Evolutionary conservation across 2,113 vertebrate genomes (phyloP), one percentile per base, ranked within the genome.

Genomic region (Arenaria interpres): DNA sequence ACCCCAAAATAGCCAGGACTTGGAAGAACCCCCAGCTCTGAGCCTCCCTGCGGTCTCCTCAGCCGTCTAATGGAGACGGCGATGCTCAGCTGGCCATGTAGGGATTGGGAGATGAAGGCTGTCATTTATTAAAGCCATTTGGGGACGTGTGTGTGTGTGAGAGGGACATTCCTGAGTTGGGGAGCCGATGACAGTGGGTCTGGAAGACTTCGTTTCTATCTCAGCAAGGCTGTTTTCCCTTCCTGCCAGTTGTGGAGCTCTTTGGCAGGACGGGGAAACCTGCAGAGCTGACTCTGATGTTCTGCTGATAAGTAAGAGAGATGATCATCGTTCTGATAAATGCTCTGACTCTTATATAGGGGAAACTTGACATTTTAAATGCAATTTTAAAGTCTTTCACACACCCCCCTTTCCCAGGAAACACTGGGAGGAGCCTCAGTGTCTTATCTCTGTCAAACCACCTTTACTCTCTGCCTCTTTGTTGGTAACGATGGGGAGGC

Each of bases 111-210:
- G 84, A 86, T 78, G 88, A 93, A 81, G 80, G 43, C 71, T 95
- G 88, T 80, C 78, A 19, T 74, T 97, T 87, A 93, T 97, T 96
- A 93, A 92, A 96, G 80, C 88, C 88, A n/a, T 77, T 25, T 88
- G 95, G 78, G 85, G 66, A 64, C 50, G 1, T 94, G 91, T 87
- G 74, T 22, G 71, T 69, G 67, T 89, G 74, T 20, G 75, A 66
- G 63, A 62, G 23, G 68, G 73, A 85, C 86, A 62, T 96, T 94
- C 76, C 77, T 89, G 74, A 95, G 64, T 8, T 64, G 77, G 57
- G 85, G 69, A 95, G 66, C 66, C 6, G 66, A 87, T 95, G 92
- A 94, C 96, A 96, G 53, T 16, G 28, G n/a, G 35, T 64, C 86
- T 93, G 92, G 90, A 96, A 95, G 73, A 7, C 86, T 90, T 90